Base-by-base conservation (phyloP, 2,797 vertebrate genomes). In the Lagorchestes hirsutus region DNA sequence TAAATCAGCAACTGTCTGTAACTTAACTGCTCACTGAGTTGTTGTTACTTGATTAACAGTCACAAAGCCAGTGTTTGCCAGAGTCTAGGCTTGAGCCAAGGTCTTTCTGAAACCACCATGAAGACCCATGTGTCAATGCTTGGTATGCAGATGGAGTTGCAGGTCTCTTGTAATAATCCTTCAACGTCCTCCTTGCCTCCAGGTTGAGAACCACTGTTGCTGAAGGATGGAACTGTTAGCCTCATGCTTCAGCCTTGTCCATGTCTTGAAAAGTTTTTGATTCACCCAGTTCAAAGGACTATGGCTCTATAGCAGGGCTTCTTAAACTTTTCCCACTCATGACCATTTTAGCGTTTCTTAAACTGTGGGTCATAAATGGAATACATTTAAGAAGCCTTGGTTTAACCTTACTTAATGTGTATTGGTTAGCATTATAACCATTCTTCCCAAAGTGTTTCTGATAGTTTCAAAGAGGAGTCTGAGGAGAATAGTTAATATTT, bases 361-460 rank as follows among this genome's bases (percentile, higher is more conserved):
- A 57, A 57, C 56, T 57, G 56, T 57, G 56, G 56, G 56, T 57
- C 22, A 0, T 5, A 5, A 57, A 6, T 57, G 56, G 56, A 57
- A 57, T 22, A 57, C 27, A 22, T 57, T 57, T 57, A 57, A 57
- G 56, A 57, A 27, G 56, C 22, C 56, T 9, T 4, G 27, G 46
- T 93, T 92, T 92, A 92, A 62, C 56, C 55, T 95, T 91, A 12
- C 62, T 54, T 91, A 92, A 93, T 10, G 29, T 54, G 52, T 94
- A 52, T 96, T 50, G 46, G 16, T 92, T 95, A 91, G 82, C 95
- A 94, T 93, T 28, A 52, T 91, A 54, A 55, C 95, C 9, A 1
- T 59, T 59, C 28, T 59, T 59, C 58, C 58, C 29, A 29, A 59
- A 59, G 58, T 59, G 18, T 29, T 59, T 59, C 10, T 59, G 58